Base-by-base conservation (phyloP, 2,888 invertebrate genomes). In the Andricus curvator region DNA sequence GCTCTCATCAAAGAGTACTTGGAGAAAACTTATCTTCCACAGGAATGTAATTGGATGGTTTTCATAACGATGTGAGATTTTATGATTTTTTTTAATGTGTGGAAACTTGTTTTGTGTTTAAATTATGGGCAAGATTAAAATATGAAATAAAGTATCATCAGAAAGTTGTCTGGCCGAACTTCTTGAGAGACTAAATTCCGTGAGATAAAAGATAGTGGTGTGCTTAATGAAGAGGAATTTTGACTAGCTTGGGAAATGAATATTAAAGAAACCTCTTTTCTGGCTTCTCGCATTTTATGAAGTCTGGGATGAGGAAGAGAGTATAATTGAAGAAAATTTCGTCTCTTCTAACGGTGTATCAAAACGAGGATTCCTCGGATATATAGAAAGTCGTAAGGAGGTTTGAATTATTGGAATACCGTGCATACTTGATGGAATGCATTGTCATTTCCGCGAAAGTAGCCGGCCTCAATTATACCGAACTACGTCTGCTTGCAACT, bases 381-480 rank as follows among this genome's bases (percentile, higher is more conserved):
- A 51, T 67, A 85, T 90, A 90, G 90, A 91, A 91, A 91, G 90
- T 90, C 86, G 82, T 88, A 86, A 86, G 81, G 82, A 83, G 83
- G 81, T 83, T 82, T 84, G 86, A 84, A 88, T 89, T 88, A 89
- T 88, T 87, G 86, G 85, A 87, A 90, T 90, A 84, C 86, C 88
- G 80, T 81, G 87, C 88, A 88, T 89, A 86, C 86, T 86, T 82
- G 77, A 74, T 56, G 85, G 85, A 87, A 87, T 86, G 83, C 85
- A 81, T 84, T 80, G 84, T 85, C 83, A 86, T 88, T 90, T 90
- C 89, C 90, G 89, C 86, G 89, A 90, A 89, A 89, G 89, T 89
- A 84, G 83, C 83, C 80, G 82, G 80, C 78, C 77, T 81, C 80
- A 77, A 65, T 80, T 78, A 78, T 80, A 68, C 78, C 80, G 44